phyloP scores from a whole-genome alignment of 1,140 invertebrate species.

The Lineus longissimus region DNA sequence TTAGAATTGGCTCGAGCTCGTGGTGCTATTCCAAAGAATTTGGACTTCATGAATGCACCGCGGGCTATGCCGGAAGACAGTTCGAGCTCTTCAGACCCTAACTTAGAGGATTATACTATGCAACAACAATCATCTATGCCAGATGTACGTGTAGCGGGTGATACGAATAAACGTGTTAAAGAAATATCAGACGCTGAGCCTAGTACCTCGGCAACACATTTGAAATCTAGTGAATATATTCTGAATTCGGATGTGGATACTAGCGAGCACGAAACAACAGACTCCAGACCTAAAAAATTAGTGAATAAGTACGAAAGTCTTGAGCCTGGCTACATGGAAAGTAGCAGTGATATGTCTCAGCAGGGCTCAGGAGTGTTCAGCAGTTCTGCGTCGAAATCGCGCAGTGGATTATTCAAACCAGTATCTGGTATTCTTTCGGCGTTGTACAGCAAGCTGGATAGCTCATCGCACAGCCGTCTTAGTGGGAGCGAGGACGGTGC shows the following conservation, averaged over 20 bases:
- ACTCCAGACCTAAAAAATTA: not conserved
- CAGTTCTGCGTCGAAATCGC: not conserved
- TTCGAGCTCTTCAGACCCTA: conserved; percentile 2
- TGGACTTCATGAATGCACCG: not conserved
- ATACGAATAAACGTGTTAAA: not conserved
- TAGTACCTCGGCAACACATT: not conserved
- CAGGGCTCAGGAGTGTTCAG: not conserved
- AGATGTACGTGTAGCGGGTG: not conserved
- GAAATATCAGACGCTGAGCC: not conserved
- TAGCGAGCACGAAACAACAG: not conserved
- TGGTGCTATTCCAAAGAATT: conserved; percentile 1
- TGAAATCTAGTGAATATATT: not conserved
- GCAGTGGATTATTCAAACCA: not conserved
- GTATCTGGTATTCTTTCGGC: not conserved
- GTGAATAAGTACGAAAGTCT: not conserved
- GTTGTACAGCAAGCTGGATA: not conserved
- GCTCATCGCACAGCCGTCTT: not conserved
- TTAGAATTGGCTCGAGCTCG: conserved; percentile 4
- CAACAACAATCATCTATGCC: conserved; percentile 4
- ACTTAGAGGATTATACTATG: conserved; percentile 4
- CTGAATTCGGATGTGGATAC: conserved; percentile 5
- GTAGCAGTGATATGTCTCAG: conserved; percentile 4
- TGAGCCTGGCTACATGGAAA: not conserved
- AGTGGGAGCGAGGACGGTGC: not conserved
- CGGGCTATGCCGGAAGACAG: not conserved